Evolutionary conservation across 1,140 invertebrate genomes (phyloP).

Genomic region (Neelides sp.): DNA sequence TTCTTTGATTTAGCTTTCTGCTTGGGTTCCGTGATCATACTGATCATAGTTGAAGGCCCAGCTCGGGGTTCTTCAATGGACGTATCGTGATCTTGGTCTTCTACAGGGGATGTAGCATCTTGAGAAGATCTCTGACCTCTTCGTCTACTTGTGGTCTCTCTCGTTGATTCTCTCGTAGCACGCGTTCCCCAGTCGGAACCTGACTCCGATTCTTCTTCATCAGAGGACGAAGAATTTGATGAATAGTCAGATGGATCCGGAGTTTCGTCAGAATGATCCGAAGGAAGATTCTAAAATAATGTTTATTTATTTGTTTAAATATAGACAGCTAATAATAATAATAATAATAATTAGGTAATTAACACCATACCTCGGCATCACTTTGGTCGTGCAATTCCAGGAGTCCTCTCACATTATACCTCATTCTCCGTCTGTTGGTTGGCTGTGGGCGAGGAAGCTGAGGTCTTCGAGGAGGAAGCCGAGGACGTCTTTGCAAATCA

Average conservation of each 20-base stretch:
- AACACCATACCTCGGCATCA: slow-evolving; percentile 16
- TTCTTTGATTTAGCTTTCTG: slow-evolving; percentile 5
- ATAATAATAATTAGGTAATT: no score
- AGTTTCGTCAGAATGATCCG: background rate
- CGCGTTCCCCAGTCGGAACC: slow-evolving; percentile 25
- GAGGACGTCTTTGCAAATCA: slow-evolving; percentile 16
- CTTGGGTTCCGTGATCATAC: slow-evolving; percentile 1
- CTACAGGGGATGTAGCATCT: slow-evolving; percentile 10
- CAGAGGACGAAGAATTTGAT: slow-evolving; percentile 5
- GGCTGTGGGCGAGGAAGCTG: background rate
- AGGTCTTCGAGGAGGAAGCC: background rate
- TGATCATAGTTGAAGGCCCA: slow-evolving; percentile 20
- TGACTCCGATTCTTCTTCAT: no score
- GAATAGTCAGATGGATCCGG: background rate
- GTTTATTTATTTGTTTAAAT: no score
- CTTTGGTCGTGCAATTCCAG: slow-evolving; percentile 16
- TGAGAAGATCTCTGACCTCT: slow-evolving; percentile 5
- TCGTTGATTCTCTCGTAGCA: background rate
- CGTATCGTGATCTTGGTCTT: slow-evolving; percentile 17
- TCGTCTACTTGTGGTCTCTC: background rate
- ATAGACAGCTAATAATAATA: no score
- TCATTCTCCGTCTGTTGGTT: background rate
- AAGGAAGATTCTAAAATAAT: no score
- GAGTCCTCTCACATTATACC: slow-evolving; percentile 15
- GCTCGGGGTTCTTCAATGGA: slow-evolving; percentile 16